These are phyloP conservation scores for Microchirus variegatus DNA, from an alignment of 2,797 vertebrate genomes.

Conservation along the genomic window DNA sequence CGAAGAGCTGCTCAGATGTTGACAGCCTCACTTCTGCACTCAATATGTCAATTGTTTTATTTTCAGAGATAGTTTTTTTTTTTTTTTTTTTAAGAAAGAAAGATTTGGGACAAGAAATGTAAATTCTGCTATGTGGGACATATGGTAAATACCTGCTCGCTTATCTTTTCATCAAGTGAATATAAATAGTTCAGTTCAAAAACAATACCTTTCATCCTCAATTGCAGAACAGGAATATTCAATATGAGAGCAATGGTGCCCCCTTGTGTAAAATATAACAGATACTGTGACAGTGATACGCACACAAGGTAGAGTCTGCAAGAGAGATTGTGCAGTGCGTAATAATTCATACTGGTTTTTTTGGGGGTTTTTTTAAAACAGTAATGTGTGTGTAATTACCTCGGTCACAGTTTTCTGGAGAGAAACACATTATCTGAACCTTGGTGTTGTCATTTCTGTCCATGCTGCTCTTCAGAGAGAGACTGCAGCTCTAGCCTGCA, in stretches of 20 bases:
- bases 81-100: conserved; percentile 3
- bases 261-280: conserved; percentile 71
- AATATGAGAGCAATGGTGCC: conserved; percentile 75
- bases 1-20: conserved; percentile 45
- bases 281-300: conserved; percentile 32
- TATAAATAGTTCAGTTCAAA: conserved; percentile 75
- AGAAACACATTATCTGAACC: conserved; percentile 29
- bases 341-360: conserved; percentile 22
- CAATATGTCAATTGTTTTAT: conserved; percentile 60
- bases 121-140: conserved; percentile 45
- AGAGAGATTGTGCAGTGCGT: conserved; percentile 19
- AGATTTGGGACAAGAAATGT: conserved; percentile 24
- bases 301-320: conserved; percentile 21
- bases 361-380: conserved; percentile 2
- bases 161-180: conserved; percentile 53
- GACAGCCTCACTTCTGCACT: conserved; percentile 63
- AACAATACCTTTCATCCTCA: conserved; percentile 72
- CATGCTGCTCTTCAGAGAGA: conserved; percentile 4
- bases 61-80: conserved; percentile 7
- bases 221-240: conserved; percentile 50
- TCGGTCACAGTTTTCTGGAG: conserved; percentile 25
- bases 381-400: conserved; percentile 20
- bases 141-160: conserved; percentile 36
- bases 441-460: conserved; percentile 32
- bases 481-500: conserved; percentile 61